Evolutionary conservation across 2,797 vertebrate genomes (phyloP), one percentile per base, ranked within the genome.

Genomic region (Sphaeramia orbicularis): DNA sequence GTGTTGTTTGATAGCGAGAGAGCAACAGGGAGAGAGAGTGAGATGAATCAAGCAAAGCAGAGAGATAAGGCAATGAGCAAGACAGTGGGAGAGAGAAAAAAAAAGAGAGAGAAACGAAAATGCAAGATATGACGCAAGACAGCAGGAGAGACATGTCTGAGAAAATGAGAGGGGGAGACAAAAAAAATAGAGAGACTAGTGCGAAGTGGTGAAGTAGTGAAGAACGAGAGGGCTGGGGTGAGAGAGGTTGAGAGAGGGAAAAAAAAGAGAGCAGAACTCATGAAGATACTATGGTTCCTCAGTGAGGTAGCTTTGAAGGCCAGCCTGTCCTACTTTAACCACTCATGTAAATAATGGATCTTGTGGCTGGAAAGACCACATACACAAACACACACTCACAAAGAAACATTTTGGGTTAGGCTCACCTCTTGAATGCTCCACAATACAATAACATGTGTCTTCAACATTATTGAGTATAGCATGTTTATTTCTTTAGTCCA

Each of bases 281-380:
- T 36, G 47, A 35, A 53, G 62, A 54, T 59, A 69, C 54, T 38
- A 45, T 53, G 45, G 59, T 45, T 71, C 57, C 69, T 78, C 45
- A 37, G 56, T 55, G 71, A 75, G 63, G 69, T 45, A 43, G 59
- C 68, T 67, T 54, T 65, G 64, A 83, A 86, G 73, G 80, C 73
- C 66, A 40, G 63, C 43, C 64, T 84, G 71, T 77, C 72, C 83
- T 81, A 74, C 59, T 90, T 88, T 71, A 83, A 68, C 76, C 65
- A 82, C 51, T 68, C 37, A 53, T 74, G 79, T 84, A 74, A 86
- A 86, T 80, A 80, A 86, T 78, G 40, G 74, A 79, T 83, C 41
- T n/a, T n/a, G 38, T 57, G 47, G 59, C 68, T 64, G 54, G 52
- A 64, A 51, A 57, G 18, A 53, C 52, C 24, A 51, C 27, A 51